These are phyloP conservation scores for Ectemnius cavifrons DNA, from an alignment of 2,888 invertebrate genomes.

Conservation along the genomic window DNA sequence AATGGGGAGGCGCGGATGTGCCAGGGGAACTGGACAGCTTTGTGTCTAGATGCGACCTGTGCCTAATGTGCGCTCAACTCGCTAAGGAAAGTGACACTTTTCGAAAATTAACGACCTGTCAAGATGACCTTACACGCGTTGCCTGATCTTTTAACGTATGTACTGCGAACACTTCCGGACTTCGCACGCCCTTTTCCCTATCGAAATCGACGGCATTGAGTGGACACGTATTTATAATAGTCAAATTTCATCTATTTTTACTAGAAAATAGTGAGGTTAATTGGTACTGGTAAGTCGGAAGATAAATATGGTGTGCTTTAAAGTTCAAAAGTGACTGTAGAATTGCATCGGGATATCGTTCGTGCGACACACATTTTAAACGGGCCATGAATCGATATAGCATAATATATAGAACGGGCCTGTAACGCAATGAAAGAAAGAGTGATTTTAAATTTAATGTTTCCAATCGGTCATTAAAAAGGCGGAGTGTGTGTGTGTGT, in stretches of 20 bases:
- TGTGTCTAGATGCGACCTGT: constrained; percentile 64
- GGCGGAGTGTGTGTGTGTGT: not conserved
- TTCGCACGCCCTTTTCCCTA: not conserved
- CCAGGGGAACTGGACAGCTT: constrained; percentile 43
- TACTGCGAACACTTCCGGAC: not conserved
- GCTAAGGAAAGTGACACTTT: constrained; percentile 38
- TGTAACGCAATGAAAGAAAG: constrained; percentile 3
- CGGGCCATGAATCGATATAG: not conserved
- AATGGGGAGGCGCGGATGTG: constrained; percentile 69
- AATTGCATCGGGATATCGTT: too few relatives aligned
- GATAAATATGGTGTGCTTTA: too few relatives aligned
- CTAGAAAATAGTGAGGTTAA: too few relatives aligned
- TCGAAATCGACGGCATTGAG: not conserved
- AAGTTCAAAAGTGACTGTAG: too few relatives aligned
- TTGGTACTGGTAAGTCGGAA: too few relatives aligned
- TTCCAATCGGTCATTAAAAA: constrained; percentile 8
- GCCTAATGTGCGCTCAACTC: constrained; percentile 42
- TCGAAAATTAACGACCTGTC: constrained; percentile 55
- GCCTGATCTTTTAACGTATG: not conserved
- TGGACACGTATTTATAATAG: not conserved
- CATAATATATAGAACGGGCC: not conserved
- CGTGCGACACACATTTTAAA: too few relatives aligned
- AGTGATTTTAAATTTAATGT: not conserved
- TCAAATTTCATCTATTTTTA: too few relatives aligned
- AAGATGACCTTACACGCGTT: not conserved